phyloP scores from a whole-genome alignment of 2,888 invertebrate genomes.

The Campaea margaritaria region DNA sequence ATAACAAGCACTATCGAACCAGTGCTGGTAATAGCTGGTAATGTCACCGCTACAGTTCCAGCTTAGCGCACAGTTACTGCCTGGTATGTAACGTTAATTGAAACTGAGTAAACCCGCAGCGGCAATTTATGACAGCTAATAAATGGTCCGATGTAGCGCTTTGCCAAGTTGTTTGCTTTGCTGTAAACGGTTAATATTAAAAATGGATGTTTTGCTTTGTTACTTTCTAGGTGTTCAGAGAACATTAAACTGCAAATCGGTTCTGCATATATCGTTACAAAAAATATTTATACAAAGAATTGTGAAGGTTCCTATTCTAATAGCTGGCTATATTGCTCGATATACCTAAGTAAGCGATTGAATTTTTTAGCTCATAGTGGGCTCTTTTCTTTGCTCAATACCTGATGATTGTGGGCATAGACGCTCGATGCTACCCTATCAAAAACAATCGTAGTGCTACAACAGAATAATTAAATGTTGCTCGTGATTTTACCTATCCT shows the following conservation, averaged over 20 bases:
- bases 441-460: too few relatives aligned
- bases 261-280: too few relatives aligned
- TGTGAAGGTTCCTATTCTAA: too few relatives aligned
- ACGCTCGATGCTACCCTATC: too few relatives aligned
- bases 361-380: too few relatives aligned
- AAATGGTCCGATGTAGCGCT: slow-evolving; percentile 49
- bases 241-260: background rate
- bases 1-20: slow-evolving; percentile 13
- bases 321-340: too few relatives aligned
- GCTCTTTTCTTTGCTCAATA: too few relatives aligned
- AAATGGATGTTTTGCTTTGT: slow-evolving; percentile 10
- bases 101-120: slow-evolving; percentile 65
- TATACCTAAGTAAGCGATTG: too few relatives aligned
- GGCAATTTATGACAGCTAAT: slow-evolving; percentile 68
- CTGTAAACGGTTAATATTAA: slow-evolving; percentile 25
- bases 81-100: slow-evolving; percentile 54
- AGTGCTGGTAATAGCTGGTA: slow-evolving; percentile 25
- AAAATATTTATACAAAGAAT: too few relatives aligned
- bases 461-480: too few relatives aligned
- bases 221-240: background rate
- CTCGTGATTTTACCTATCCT: background rate
- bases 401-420: too few relatives aligned
- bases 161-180: slow-evolving; percentile 35
- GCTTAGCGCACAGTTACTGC: slow-evolving; percentile 50
- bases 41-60: slow-evolving; percentile 41